Evolutionary conservation across 2,797 vertebrate genomes (phyloP), one percentile per base, ranked within the genome.

Genomic region (Microtus agrestis): DNA sequence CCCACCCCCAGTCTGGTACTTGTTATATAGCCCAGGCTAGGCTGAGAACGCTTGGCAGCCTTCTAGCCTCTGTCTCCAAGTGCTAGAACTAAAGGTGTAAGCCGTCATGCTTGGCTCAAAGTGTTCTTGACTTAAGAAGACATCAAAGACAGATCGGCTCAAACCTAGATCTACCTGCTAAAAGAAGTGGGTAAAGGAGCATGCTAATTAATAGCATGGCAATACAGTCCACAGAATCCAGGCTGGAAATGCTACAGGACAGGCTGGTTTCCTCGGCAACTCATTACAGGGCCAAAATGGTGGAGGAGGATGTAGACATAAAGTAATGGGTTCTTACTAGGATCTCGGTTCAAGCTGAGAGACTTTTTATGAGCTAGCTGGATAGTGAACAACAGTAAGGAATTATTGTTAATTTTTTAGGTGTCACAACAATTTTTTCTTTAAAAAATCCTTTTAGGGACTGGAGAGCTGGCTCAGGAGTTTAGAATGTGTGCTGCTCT

Each of bases 51-150:
- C 29, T 25, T 67, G 43, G 11, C 19, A 63, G 5, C 11, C 81
- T 12, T 67, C 5, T 48, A 67, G 29, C 19, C 82, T 48, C 43
- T 2, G 31, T 14, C 31, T 84, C 43, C 43, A 85, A 67, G 63
- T 67, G 19, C 19, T 48, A 34, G 63, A n/a, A 85, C 67, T n/a
- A n/a, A 13, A 48, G 19, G 81, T 65, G 19, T 46, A 67, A 67
- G 43, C 82, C 6, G 1, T n/a, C 63, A n/a, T 4, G 12, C 61
- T 48, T 67, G 29, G 43, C 82, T 67, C 61, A 14, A 85, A 77
- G 37, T 46, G n/a, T 61, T 89, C 61, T 61, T 84, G 78, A 77
- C 77, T 92, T 15, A 17, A 73, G 54, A 93, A 91, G 51, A 46
- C 25, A 17, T 29, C 34, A 54, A 65, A 73, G 4, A 15, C 19